Percentiles rank a stretch among this genome's conserved stretches.
These are phyloP conservation scores for Plusia festucae DNA, from an alignment of 2,888 invertebrate species.

Conservation along the genomic window DNA sequence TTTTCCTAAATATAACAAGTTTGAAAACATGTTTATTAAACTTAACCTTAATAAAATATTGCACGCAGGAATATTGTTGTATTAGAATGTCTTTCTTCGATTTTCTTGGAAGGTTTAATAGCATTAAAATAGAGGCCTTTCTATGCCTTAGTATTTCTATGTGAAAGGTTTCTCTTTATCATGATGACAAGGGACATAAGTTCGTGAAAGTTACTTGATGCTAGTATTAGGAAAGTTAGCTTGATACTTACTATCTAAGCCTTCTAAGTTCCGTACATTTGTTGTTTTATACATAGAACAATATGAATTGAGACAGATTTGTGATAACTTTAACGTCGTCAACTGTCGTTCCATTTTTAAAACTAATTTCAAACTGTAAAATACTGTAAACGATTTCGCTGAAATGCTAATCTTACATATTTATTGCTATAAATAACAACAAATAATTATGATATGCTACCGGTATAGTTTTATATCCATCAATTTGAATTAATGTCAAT, in stretches of 20 bases:
- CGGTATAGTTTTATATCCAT: too few relatives aligned
- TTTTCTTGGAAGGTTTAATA: neutral
- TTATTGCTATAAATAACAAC: too few relatives aligned
- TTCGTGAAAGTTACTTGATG: constrained; percentile 28
- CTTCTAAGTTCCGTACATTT: neutral
- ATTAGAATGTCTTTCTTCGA: too few relatives aligned
- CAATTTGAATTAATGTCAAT: neutral
- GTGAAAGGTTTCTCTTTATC: constrained; percentile 28
- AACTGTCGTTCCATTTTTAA: too few relatives aligned
- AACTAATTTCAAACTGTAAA: too few relatives aligned
- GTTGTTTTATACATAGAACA: neutral
- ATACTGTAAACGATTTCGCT: too few relatives aligned
- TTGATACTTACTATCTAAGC: neutral
- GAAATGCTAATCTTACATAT: too few relatives aligned
- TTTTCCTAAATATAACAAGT: too few relatives aligned
- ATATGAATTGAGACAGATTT: neutral
- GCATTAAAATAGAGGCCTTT: neutral
- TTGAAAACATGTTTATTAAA: too few relatives aligned
- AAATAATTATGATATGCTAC: too few relatives aligned
- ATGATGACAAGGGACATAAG: constrained; percentile 26
- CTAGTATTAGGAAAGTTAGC: constrained; percentile 35
- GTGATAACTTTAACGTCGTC: neutral
- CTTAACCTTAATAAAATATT: too few relatives aligned
- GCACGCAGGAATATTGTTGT: too few relatives aligned
- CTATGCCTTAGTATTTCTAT: constrained; percentile 5